A percentile compares a stretch with the other conserved stretches of the same genome.
Conservation (phyloP, 2,888 invertebrate genomes). For the Xylota segnis region DNA sequence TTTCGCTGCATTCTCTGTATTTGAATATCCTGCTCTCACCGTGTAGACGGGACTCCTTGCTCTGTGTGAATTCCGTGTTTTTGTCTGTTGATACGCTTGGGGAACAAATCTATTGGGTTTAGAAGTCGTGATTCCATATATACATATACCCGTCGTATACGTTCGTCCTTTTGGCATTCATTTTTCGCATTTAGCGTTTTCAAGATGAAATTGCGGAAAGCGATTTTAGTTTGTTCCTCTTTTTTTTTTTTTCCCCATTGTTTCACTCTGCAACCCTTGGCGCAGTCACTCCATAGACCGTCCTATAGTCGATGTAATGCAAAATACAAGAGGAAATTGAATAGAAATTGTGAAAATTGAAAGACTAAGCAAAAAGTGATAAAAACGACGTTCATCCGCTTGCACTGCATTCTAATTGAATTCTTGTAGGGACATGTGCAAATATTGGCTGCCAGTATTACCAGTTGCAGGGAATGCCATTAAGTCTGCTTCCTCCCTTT, state of each 20-base stretch:
- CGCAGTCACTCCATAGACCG: constrained; percentile 41
- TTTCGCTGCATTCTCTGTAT: constrained; percentile 54
- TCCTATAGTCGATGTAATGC: constrained; percentile 53
- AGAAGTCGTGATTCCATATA: constrained; percentile 53
- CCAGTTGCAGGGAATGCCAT: constrained; percentile 66
- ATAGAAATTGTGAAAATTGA: constrained; percentile 74
- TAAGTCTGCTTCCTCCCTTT: constrained; percentile 44
- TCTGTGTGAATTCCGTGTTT: constrained; percentile 42
- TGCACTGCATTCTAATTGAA: constrained; percentile 73
- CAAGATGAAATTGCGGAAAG: constrained; percentile 70
- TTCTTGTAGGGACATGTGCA: constrained; percentile 67
- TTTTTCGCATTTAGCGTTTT: constrained; percentile 57
- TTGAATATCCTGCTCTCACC: constrained; percentile 46
- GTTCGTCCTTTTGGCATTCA: constrained; percentile 23
- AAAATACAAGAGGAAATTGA: constrained; percentile 71
- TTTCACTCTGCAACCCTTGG: constrained; percentile 49
- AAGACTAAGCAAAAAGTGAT: constrained; percentile 50
- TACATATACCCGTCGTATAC: background rate
- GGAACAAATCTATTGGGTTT: constrained; percentile 67
- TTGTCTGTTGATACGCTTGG: constrained; percentile 58
- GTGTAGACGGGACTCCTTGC: constrained; percentile 18
- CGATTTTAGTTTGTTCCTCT: constrained; percentile 57
- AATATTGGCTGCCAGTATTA: constrained; percentile 71
- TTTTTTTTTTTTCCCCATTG: constrained; percentile 38
- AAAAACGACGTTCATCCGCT: constrained; percentile 55